A percentile compares a stretch with the other conserved stretches of the same genome.
Conservation (phyloP, 2,113 vertebrate species). For the Crotalus tigris region DNA sequence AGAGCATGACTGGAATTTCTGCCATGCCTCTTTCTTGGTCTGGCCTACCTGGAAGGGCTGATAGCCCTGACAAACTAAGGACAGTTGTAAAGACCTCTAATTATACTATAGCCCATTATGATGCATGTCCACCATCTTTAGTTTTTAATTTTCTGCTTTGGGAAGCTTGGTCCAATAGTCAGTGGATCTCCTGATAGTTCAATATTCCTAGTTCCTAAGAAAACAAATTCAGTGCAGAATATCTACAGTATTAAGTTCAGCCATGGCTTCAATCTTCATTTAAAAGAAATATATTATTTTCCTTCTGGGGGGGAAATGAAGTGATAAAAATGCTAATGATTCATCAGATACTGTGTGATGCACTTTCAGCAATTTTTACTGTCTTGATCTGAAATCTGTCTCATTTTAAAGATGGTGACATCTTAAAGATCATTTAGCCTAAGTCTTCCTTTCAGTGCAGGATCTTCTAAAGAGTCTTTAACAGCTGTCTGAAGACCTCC, state of each 20-base stretch:
- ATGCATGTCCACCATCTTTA: background rate
- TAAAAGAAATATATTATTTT: background rate
- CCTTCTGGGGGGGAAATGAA: background rate
- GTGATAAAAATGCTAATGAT: background rate
- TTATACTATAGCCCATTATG: background rate
- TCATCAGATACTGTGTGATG: background rate
- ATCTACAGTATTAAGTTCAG: background rate
- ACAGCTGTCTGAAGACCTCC: background rate
- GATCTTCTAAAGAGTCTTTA: background rate
- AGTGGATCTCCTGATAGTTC: background rate
- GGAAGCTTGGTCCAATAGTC: background rate
- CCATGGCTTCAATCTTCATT: background rate
- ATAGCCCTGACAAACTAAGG: background rate
- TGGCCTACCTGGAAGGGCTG: background rate
- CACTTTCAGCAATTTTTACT: background rate
- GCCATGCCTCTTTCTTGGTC: background rate
- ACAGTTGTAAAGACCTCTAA: background rate
- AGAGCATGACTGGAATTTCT: background rate
- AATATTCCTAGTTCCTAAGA: background rate
- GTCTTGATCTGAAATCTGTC: background rate
- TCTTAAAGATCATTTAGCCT: background rate
- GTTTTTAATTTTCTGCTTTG: background rate
- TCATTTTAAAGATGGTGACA: background rate
- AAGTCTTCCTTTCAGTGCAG: background rate
- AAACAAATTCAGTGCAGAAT: background rate